Percentiles rank a stretch among this genome's conserved stretches.
Conservation (phyloP, 2,888 invertebrate species). For the Mongoloraphidia duomilia region DNA sequence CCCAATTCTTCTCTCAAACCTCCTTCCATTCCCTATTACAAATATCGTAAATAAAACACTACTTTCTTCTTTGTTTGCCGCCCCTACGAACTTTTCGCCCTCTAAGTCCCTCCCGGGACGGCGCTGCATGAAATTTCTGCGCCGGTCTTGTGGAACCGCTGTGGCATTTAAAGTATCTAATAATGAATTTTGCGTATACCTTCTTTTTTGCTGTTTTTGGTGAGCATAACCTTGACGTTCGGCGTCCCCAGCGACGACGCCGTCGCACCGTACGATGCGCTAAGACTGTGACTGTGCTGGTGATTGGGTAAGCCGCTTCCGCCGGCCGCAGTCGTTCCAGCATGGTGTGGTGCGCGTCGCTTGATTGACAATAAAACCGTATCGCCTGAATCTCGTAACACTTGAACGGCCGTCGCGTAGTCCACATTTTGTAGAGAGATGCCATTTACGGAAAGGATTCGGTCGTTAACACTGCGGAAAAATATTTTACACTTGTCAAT, state of each 20-base stretch:
- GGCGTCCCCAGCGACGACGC: slow-evolving; percentile 28
- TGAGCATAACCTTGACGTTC: slow-evolving; percentile 64
- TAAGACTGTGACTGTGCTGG: slow-evolving; percentile 29
- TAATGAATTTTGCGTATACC: slow-evolving; percentile 36
- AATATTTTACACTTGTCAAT: slow-evolving; percentile 1
- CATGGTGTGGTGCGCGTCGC: slow-evolving; percentile 51
- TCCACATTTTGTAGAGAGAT: slow-evolving; percentile 94
- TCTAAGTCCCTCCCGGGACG: too few species aligned
- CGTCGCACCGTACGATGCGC: slow-evolving; percentile 17
- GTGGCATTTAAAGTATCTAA: not conserved
- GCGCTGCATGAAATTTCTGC: too few species aligned
- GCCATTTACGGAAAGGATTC: slow-evolving; percentile 93
- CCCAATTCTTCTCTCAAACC: too few species aligned
- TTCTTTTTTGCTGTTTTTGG: slow-evolving; percentile 90
- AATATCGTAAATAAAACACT: too few species aligned
- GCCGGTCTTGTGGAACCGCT: too few species aligned
- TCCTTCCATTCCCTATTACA: too few species aligned
- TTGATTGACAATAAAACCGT: slow-evolving; percentile 80
- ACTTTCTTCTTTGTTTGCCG: too few species aligned
- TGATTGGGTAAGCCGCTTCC: slow-evolving; percentile 12
- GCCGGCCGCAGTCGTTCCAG: slow-evolving; percentile 23
- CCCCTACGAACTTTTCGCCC: too few species aligned
- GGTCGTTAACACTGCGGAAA: slow-evolving; percentile 79
- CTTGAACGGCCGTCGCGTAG: slow-evolving; percentile 87
- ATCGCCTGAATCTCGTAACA: slow-evolving; percentile 78